Base-by-base conservation (phyloP, 2,797 vertebrate species). In the Crypturellus tataupa region DNA sequence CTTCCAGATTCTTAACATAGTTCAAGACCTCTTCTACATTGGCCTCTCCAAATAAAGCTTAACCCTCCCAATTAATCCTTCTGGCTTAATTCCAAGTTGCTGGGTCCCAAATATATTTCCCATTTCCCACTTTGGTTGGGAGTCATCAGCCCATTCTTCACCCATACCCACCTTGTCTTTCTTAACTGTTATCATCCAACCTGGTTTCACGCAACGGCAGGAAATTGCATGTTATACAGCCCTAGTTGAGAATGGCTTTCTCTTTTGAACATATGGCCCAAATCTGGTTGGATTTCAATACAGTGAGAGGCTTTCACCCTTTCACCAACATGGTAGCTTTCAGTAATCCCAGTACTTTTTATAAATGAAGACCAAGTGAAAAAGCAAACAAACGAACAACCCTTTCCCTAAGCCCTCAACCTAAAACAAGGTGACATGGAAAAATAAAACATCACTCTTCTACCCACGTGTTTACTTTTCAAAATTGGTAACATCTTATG, bases 301-400 rank as follows among this genome's bases (percentile, higher is more conserved):
- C 23, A 86, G 17, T 19, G 71, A 68, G 17, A 56, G 10, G 17
- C 31, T 42, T 42, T 56, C 29, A 56, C 31, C 16, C 29, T 56
- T 56, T n/a, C 15, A 44, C 0, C 0, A 47, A 60, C 3, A 11
- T 11, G 6, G 13, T 7, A 24, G 11, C 62, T 60, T 42, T 44
- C 33, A 71, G 44, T 7, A 69, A 76, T 20, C 9, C 9, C 53
- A 42, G 3, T 4, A 39, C 15, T 7, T 12, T 39, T n/a, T n/a
- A 59, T 60, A n/a, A 13, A 47, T 23, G 67, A 35, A 47, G 16
- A 47, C 8, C 4, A 84, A 49, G 12, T 40, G 47, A 49, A 40
- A 79, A 84, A 39, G 11, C 37, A 65, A 76, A 21, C 0, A 5
- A 83, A 20, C 2, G 15, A 29, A 13, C 27, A 11, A 49, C 47